Conservation (phyloP, 2,113 vertebrate species). For the Thomomys bottae region DNA sequence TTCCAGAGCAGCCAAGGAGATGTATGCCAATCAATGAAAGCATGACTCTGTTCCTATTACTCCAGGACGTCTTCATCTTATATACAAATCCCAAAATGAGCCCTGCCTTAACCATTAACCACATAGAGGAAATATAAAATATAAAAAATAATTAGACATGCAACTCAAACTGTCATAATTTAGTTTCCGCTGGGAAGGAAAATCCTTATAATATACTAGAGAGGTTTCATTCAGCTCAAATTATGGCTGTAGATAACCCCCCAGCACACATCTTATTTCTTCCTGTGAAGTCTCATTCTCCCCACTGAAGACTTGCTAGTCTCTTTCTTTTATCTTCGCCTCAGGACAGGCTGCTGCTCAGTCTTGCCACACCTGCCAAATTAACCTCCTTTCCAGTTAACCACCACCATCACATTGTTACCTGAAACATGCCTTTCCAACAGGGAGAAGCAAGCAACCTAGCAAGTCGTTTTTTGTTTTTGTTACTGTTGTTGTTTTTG, state of each 20-base stretch:
- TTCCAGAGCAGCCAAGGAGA: not conserved
- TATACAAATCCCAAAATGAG: not conserved
- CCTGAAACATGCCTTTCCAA: conserved; percentile 54
- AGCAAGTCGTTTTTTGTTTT: conserved; percentile 21
- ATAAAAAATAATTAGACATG: not conserved
- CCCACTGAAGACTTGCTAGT: not conserved
- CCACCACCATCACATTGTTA: conserved; percentile 25
- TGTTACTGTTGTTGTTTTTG: too few species aligned
- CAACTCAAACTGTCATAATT: not conserved
- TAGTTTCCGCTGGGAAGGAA: not conserved
- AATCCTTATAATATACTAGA: conserved; percentile 22
- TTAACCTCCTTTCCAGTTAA: conserved; percentile 27
- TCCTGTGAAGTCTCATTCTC: not conserved
- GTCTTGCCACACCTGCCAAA: conserved; percentile 29
- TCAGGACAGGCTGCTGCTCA: conserved; percentile 64
- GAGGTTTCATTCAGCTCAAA: conserved; percentile 53
- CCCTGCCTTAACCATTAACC: not conserved
- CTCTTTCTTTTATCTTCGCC: conserved; percentile 55
- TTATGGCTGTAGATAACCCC: accelerated
- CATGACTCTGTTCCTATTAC: not conserved
- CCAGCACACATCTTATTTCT: not conserved
- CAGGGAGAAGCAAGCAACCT: not conserved
- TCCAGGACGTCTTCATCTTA: not conserved
- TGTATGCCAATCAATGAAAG: not conserved
- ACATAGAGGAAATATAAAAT: not conserved